These are phyloP conservation scores for Cynocephalus volans DNA, from an alignment of 2,113 vertebrate species.

Conservation along the genomic window DNA sequence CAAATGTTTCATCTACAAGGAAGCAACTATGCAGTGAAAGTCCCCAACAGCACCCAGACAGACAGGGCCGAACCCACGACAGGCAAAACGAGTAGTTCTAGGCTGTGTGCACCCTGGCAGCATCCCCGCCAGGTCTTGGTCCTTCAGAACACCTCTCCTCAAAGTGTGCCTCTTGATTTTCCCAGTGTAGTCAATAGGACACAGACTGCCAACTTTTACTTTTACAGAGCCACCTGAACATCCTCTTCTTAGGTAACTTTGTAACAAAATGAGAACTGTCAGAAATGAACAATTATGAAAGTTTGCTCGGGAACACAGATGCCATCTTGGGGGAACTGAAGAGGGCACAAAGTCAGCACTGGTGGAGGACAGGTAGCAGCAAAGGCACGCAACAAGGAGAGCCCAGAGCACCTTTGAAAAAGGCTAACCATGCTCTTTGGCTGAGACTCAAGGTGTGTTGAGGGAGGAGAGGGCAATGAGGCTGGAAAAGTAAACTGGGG, in stretches of 20 bases:
- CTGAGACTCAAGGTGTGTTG: background rate
- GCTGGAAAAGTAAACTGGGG: background rate
- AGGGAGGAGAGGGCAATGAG: background rate
- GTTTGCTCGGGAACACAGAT: background rate
- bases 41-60: background rate
- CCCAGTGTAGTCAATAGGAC: background rate
- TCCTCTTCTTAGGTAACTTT: background rate
- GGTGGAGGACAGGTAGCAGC: background rate
- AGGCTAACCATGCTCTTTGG: background rate
- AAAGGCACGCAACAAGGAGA: background rate
- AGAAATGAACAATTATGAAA: background rate
- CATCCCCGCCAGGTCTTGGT: background rate
- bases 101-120: background rate
- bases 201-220: background rate
- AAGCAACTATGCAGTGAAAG: background rate
- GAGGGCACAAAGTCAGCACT: rapidly evolving
- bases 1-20: background rate
- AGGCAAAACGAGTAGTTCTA: background rate
- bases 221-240: background rate
- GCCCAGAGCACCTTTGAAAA: background rate
- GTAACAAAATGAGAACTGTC: background rate
- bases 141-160: background rate
- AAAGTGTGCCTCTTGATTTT: background rate
- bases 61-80: rapidly evolving
- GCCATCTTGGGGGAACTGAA: background rate